phyloP scores from a whole-genome alignment of 2,113 vertebrate species.

The Forbesichthys agassizii region DNA sequence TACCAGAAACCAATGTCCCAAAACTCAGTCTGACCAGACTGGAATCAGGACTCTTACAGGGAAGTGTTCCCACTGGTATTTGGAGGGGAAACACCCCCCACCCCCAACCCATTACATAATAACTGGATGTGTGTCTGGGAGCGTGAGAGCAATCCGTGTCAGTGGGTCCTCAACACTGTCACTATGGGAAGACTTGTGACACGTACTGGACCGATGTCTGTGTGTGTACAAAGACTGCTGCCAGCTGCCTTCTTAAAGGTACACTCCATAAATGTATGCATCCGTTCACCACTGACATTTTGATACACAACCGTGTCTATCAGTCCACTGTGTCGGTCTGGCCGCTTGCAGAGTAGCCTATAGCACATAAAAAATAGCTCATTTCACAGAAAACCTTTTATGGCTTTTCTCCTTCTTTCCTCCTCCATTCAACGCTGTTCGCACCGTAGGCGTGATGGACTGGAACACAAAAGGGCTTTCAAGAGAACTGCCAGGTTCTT shows the following conservation, averaged over 20 bases:
- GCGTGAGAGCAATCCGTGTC: conserved; percentile 34
- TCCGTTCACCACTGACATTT: too few species aligned
- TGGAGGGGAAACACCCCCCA: conserved; percentile 62
- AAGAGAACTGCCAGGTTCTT: background rate
- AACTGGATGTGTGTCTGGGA: conserved; percentile 22
- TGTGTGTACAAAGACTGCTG: too few species aligned
- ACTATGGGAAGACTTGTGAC: conserved; percentile 14
- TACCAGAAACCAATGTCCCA: too few species aligned
- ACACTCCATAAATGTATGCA: too few species aligned
- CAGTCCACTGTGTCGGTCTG: too few species aligned
- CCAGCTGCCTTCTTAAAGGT: too few species aligned
- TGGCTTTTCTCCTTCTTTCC: background rate
- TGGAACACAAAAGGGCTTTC: background rate
- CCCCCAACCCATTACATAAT: conserved; percentile 56
- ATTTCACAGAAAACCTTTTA: too few species aligned
- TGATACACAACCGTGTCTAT: too few species aligned
- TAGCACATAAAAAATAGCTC: too few species aligned
- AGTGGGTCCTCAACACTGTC: conserved; percentile 41
- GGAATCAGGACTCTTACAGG: conserved; percentile 20
- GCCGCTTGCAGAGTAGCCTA: too few species aligned
- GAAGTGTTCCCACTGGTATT: conserved; percentile 34
- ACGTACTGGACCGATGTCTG: background rate
- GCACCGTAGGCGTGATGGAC: background rate
- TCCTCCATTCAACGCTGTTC: background rate
- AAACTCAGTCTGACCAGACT: conserved; percentile 18